Evolutionary conservation across 2,797 vertebrate species (phyloP).

Genomic region (Enteromius paludinosus): DNA sequence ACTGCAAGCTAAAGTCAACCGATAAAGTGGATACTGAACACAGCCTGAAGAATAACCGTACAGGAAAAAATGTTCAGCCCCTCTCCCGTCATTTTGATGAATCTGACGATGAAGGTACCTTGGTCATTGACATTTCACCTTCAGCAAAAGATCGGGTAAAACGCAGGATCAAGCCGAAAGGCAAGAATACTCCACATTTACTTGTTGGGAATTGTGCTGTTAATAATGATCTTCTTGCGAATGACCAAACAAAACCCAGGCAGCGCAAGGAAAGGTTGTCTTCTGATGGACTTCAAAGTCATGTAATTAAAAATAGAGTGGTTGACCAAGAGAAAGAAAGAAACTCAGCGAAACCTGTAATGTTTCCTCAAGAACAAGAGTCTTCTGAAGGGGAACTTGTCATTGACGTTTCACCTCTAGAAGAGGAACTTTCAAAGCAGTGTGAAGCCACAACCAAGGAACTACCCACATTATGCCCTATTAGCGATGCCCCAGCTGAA

Average conservation of each 20-base stretch:
- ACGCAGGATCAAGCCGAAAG: slow-evolving; percentile 36
- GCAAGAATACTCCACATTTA: background rate
- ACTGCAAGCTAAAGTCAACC: slow-evolving; percentile 49
- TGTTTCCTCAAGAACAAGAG: slow-evolving; percentile 16
- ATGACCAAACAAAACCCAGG: slow-evolving; percentile 6
- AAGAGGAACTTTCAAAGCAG: slow-evolving; percentile 34
- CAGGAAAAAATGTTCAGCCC: background rate
- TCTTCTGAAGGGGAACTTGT: slow-evolving; percentile 38
- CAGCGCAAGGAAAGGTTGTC: background rate
- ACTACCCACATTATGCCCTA: background rate
- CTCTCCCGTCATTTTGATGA: slow-evolving; percentile 70
- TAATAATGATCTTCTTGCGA: slow-evolving; percentile 11
- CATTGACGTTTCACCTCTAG: slow-evolving; percentile 5
- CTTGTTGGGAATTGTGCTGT: background rate
- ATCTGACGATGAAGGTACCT: slow-evolving; percentile 72
- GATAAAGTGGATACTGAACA: slow-evolving; percentile 35
- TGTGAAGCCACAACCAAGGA: slow-evolving; percentile 10
- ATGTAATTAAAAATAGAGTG: background rate
- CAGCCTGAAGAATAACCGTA: slow-evolving; percentile 12
- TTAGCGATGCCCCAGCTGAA: background rate
- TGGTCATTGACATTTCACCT: slow-evolving; percentile 76
- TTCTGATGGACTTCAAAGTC: background rate
- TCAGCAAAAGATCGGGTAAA: slow-evolving; percentile 60
- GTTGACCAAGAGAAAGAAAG: slow-evolving; percentile 19
- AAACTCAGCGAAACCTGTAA: background rate